Conservation (phyloP, 2,797 vertebrate species). For the Alcedo atthis region DNA sequence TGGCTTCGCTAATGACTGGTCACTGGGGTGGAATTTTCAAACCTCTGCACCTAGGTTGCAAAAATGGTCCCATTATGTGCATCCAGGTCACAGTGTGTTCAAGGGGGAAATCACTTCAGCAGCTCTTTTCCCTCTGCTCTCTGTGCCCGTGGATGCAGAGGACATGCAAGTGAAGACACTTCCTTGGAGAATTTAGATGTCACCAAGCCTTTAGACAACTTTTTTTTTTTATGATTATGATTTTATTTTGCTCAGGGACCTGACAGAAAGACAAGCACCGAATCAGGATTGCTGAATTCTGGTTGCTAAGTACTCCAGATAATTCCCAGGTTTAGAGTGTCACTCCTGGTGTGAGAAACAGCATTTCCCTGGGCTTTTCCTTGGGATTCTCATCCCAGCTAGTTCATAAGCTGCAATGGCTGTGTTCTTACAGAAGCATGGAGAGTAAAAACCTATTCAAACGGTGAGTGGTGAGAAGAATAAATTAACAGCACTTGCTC, state of each 20-base stretch:
- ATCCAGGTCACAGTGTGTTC: constrained; percentile 5
- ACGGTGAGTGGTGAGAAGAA: background rate
- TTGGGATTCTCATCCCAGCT: background rate
- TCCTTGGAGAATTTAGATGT: background rate
- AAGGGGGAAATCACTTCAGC: constrained; percentile 38
- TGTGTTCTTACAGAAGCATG: fast-evolving
- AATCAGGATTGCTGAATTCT: background rate
- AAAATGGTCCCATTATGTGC: constrained; percentile 6
- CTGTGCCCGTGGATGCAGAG: background rate
- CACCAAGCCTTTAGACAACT: background rate
- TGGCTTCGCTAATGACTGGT: constrained; percentile 1
- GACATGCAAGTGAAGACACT: background rate
- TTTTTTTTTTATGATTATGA: background rate
- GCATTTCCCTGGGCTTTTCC: too few relatives aligned
- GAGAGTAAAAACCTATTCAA: background rate
- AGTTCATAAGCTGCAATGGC: background rate
- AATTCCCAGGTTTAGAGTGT: background rate
- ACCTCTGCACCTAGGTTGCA: constrained; percentile 43
- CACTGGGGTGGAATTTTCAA: constrained; percentile 43
- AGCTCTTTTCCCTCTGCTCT: background rate
- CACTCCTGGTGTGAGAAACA: background rate
- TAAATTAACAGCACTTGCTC: background rate
- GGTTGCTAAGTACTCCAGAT: background rate
- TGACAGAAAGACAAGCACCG: background rate
- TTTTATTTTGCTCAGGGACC: background rate